These are phyloP conservation scores for Tyrannus savana DNA, from an alignment of 2,113 vertebrate genomes.

Conservation along the genomic window DNA sequence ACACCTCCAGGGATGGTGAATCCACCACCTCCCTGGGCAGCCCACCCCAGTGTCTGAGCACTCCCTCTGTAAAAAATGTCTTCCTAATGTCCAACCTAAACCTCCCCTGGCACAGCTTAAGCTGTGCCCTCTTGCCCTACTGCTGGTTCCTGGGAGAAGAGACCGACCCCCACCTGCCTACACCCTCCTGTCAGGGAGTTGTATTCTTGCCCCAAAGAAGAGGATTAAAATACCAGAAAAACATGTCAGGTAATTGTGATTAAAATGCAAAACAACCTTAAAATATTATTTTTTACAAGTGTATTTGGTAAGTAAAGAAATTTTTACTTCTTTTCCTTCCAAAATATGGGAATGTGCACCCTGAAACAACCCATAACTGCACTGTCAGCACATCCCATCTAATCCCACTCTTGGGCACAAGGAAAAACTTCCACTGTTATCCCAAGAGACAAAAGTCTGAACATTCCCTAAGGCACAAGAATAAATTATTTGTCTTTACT, in stretches of 20 bases:
- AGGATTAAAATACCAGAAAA: background rate
- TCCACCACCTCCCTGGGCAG: too few species aligned
- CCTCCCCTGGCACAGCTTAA: too few species aligned
- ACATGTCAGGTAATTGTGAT: background rate
- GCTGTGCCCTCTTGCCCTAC: too few species aligned
- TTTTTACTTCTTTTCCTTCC: background rate
- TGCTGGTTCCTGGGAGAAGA: too few species aligned
- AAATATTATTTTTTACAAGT: background rate
- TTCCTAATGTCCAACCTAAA: too few species aligned
- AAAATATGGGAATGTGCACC: background rate
- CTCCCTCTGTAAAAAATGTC: too few species aligned
- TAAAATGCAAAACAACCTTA: background rate
- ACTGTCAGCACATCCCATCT: background rate
- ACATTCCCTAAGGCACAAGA: background rate
- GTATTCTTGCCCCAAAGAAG: background rate
- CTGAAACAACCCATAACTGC: background rate
- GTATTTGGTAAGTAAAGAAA: background rate
- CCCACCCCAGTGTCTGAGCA: too few species aligned
- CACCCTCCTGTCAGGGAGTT: too few species aligned
- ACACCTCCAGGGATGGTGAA: too few species aligned
- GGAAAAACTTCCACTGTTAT: background rate
- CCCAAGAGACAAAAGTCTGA: background rate
- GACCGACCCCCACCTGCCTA: too few species aligned
- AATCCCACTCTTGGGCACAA: background rate
- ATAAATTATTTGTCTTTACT: background rate